Conservation (phyloP, 2,113 vertebrate genomes). For the Macrotus californicus region DNA sequence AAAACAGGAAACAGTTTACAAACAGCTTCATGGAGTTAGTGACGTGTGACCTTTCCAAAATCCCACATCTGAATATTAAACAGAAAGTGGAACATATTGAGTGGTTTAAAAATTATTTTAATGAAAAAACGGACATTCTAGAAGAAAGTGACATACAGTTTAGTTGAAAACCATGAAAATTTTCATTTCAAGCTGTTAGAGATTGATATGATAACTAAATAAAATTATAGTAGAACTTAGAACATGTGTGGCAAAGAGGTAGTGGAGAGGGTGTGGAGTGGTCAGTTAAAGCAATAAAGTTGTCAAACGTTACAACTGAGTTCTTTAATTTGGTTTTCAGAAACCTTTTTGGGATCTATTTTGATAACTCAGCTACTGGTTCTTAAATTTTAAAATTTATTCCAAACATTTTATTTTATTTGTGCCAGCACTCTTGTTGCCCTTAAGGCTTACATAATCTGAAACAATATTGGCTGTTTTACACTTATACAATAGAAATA, state of each 20-base stretch:
- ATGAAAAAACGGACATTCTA: conserved; percentile 88
- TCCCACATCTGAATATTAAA: conserved; percentile 87
- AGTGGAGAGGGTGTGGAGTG: not conserved
- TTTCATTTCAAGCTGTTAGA: conserved; percentile 32
- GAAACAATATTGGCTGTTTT: not conserved
- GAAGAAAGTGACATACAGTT: conserved; percentile 81
- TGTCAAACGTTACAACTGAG: not conserved
- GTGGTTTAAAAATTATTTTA: conserved; percentile 95
- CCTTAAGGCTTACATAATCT: not conserved
- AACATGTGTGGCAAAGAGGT: not conserved
- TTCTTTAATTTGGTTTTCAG: conserved; percentile 7
- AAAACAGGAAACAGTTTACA: conserved; percentile 88
- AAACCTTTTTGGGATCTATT: not conserved
- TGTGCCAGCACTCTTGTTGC: not conserved
- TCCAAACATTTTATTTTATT: not conserved
- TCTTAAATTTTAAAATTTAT: not conserved
- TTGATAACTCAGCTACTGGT: conserved; percentile 18
- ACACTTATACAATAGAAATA: not conserved
- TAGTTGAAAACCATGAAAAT: conserved; percentile 67
- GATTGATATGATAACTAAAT: conserved; percentile 33
- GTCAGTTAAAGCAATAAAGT: not conserved
- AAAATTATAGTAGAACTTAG: conserved; percentile 14
- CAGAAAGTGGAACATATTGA: conserved; percentile 93
- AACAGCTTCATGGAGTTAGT: conserved; percentile 98
- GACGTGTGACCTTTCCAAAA: conserved; percentile 89